Percentiles rank a stretch among this genome's conserved stretches.
Evolutionary conservation across 1,140 invertebrate genomes (phyloP).

Genomic region (Acromyrmex charruanus): DNA sequence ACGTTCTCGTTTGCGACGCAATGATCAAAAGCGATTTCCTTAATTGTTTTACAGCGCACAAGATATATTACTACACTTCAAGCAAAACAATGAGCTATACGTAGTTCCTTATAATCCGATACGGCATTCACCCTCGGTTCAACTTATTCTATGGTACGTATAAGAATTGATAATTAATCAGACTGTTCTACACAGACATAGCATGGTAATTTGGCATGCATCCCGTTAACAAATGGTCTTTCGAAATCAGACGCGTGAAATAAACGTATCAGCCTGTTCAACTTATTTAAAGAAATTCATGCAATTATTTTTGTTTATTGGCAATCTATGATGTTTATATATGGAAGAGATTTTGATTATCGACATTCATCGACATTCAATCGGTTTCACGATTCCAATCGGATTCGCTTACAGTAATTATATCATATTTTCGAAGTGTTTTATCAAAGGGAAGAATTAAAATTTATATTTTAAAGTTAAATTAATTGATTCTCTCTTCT

Average conservation of each 20-base stretch:
- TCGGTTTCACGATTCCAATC: background rate
- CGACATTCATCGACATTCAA: background rate
- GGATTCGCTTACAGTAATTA: background rate
- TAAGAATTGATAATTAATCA: background rate
- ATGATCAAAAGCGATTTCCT: constrained; percentile 41
- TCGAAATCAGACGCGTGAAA: background rate
- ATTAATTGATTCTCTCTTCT: background rate
- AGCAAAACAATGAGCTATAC: constrained; percentile 84
- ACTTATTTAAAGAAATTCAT: background rate
- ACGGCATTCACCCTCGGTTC: constrained; percentile 84
- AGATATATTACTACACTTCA: constrained; percentile 86
- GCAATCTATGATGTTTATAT: background rate
- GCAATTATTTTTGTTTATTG: background rate
- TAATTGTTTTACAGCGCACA: constrained; percentile 85
- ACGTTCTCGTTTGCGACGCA: constrained; percentile 16
- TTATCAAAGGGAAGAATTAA: background rate
- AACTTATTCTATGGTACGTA: constrained; percentile 85
- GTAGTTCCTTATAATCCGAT: constrained; percentile 85
- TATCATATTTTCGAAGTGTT: background rate
- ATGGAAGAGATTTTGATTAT: background rate
- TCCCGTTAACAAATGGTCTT: background rate
- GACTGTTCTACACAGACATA: no score
- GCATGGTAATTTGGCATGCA: background rate
- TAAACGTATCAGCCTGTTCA: background rate
- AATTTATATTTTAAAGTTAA: background rate